Percentiles rank a stretch among this genome's conserved stretches.
Conservation (phyloP, 2,888 invertebrate genomes). For the Caenorhabditis sinica region DNA sequence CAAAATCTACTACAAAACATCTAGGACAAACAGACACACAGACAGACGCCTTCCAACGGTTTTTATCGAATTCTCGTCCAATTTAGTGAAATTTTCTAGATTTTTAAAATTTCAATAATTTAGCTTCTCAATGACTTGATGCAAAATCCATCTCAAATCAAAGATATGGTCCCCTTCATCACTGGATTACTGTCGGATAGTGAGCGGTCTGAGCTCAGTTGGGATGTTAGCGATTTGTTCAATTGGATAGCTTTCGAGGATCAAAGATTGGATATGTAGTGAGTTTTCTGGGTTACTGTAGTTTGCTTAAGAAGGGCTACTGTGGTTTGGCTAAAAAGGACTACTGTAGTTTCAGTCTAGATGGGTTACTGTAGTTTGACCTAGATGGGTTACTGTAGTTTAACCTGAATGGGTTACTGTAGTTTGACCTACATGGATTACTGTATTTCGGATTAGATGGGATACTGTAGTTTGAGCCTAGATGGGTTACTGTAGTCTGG, state of each 20-base stretch:
- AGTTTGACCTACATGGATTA: no score
- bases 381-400: neutral
- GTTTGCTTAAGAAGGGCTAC: neutral
- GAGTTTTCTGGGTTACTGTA: neutral
- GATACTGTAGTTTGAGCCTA: neutral
- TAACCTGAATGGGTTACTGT: neutral
- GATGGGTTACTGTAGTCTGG: neutral
- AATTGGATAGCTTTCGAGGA: slow-evolving; percentile 75
- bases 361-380: neutral
- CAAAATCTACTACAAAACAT: no score
- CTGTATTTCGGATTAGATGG: neutral
- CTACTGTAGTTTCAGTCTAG: neutral
- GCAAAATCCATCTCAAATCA: slow-evolving; percentile 69
- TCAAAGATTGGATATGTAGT: slow-evolving; percentile 65
- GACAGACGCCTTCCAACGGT: no score
- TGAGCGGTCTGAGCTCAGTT: slow-evolving; percentile 66
- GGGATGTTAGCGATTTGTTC: slow-evolving; percentile 73
- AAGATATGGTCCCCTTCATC: slow-evolving; percentile 75
- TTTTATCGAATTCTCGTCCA: no score
- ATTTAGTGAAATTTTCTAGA: no score
- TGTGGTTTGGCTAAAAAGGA: neutral
- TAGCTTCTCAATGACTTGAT: slow-evolving; percentile 72
- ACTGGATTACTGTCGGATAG: slow-evolving; percentile 53
- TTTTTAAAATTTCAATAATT: no score
- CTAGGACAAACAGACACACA: no score